phyloP scores from a whole-genome alignment of 2,797 vertebrate species.

The Jordanella pulchra region DNA sequence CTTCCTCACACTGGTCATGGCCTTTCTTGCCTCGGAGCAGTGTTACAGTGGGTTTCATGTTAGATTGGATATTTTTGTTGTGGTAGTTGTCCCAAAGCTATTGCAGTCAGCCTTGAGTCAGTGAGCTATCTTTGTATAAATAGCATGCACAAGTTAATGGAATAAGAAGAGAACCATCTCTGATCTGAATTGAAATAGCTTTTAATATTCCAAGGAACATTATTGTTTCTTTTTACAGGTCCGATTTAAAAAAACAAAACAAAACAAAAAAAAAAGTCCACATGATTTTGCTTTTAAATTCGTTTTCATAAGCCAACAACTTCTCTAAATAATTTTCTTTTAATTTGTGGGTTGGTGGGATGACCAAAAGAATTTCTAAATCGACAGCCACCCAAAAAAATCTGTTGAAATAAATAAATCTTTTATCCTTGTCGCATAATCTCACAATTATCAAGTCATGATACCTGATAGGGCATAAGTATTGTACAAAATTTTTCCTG shows the following conservation, averaged over 20 bases:
- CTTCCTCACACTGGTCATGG: slow-evolving; percentile 60
- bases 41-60: slow-evolving; percentile 52
- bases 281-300: not conserved
- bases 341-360: slow-evolving; percentile 17
- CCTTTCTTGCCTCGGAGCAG: slow-evolving; percentile 64
- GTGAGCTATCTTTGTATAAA: slow-evolving; percentile 67
- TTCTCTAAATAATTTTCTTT: not conserved
- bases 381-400: not conserved
- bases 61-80: slow-evolving; percentile 61
- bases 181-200: slow-evolving; percentile 62
- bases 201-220: slow-evolving; percentile 50
- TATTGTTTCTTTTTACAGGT: slow-evolving; percentile 42
- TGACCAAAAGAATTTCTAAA: slow-evolving; percentile 34
- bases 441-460: not conserved
- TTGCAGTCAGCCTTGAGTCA: slow-evolving; percentile 67
- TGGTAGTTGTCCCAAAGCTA: slow-evolving; percentile 55
- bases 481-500: not conserved
- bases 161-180: slow-evolving; percentile 31
- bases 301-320: not conserved
- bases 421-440: not conserved
- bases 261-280: not conserved
- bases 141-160: slow-evolving; percentile 47
- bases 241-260: slow-evolving; percentile 18
- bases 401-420: not conserved
- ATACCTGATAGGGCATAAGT: not conserved